Conservation (phyloP, 2,113 vertebrate genomes). For the Telmatochromis brichardi region DNA sequence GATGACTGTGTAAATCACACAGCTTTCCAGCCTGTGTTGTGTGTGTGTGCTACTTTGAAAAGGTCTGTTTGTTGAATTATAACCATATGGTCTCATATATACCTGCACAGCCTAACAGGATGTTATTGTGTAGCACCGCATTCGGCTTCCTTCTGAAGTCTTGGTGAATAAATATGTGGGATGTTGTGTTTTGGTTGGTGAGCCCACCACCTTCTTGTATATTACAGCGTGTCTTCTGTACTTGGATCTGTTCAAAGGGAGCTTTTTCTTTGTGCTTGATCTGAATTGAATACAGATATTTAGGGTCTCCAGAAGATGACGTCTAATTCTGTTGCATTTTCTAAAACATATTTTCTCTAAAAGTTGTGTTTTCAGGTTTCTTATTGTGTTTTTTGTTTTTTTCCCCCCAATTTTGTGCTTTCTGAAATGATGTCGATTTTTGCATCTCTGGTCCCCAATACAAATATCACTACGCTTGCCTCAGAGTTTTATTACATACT, state of each 20-base stretch:
- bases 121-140: not conserved
- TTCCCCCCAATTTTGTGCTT: fast-evolving
- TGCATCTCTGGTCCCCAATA: not conserved
- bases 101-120: not conserved
- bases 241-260: not conserved
- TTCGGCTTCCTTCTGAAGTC: not conserved
- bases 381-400: not conserved
- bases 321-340: not conserved
- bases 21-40: not conserved
- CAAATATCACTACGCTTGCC: not conserved
- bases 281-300: not conserved
- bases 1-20: not conserved
- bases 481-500: not conserved
- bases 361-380: not conserved
- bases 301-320: not conserved
- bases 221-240: not conserved
- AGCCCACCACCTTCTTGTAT: not conserved
- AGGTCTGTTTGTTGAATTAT: not conserved
- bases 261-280: not conserved
- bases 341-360: not conserved
- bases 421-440: not conserved
- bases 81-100: not conserved
- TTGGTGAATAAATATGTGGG: not conserved
- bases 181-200: not conserved
- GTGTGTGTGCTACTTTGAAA: not conserved